Conservation (phyloP, 1,140 invertebrate species). For the Portunus trituberculatus region DNA sequence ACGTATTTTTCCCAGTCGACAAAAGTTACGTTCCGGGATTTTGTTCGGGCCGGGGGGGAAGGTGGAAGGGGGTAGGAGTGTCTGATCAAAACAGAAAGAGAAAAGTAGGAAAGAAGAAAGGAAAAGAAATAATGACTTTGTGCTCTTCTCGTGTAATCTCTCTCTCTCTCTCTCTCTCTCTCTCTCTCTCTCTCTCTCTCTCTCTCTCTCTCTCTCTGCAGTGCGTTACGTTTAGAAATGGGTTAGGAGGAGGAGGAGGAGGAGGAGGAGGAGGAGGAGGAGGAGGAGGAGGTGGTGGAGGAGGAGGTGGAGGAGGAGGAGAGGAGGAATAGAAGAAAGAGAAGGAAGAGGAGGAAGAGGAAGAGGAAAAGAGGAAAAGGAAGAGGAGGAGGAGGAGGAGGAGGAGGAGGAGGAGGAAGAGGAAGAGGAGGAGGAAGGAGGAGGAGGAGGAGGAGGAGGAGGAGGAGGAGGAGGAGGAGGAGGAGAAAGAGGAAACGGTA, state of each 20-base stretch:
- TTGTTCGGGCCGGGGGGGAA: not conserved
- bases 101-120: too few species aligned
- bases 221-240: not conserved
- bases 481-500: not conserved
- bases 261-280: not conserved
- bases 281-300: not conserved
- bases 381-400: not conserved
- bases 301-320: not conserved
- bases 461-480: not conserved
- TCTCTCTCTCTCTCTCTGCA: too few species aligned
- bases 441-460: too few species aligned
- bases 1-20: too few species aligned
- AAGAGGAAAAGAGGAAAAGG: not conserved
- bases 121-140: not conserved
- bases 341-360: not conserved
- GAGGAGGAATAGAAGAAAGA: not conserved
- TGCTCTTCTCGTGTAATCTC: too few species aligned
- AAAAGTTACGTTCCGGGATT: too few species aligned
- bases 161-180: not conserved
- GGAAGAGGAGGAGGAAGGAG: too few species aligned
- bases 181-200: too few species aligned
- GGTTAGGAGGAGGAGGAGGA: not conserved
- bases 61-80: not conserved
- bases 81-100: too few species aligned
- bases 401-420: too few species aligned